A percentile compares a stretch with the other conserved stretches of the same genome.
Evolutionary conservation across 2,113 vertebrate species (phyloP).

Genomic region (Ibidorhyncha struthersii): DNA sequence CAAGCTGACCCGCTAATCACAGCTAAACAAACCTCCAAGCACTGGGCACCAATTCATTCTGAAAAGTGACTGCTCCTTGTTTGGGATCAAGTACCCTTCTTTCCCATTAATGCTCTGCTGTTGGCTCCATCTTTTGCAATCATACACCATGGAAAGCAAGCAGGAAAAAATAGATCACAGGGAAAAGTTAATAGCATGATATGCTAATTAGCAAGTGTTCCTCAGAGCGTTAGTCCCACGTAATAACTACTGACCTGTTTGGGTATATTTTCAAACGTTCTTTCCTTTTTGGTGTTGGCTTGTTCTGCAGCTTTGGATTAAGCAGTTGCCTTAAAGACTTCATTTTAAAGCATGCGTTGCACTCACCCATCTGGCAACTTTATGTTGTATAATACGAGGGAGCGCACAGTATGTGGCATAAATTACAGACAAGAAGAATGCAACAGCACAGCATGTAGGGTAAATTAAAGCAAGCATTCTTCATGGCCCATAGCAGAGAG

Average conservation of each 20-base stretch:
- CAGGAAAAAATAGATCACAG: background rate
- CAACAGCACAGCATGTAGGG: slow-evolving; percentile 53
- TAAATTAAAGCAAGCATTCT: slow-evolving; percentile 62
- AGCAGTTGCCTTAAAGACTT: slow-evolving; percentile 52
- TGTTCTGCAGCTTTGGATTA: slow-evolving; percentile 20
- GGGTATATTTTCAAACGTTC: slow-evolving; percentile 14
- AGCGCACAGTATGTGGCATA: slow-evolving; percentile 63
- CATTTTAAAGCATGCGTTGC: slow-evolving; percentile 34
- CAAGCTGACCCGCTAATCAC: background rate
- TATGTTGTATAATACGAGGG: slow-evolving; percentile 62
- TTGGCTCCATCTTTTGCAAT: background rate
- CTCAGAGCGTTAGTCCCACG: background rate
- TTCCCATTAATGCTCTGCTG: background rate
- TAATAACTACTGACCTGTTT: background rate
- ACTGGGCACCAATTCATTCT: background rate
- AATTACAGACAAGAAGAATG: slow-evolving; percentile 69
- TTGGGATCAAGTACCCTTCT: background rate
- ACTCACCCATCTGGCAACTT: slow-evolving; percentile 67
- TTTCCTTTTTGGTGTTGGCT: slow-evolving; percentile 29
- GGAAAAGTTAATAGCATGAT: background rate
- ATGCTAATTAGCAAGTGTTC: slow-evolving; percentile 4
- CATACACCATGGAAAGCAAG: background rate
- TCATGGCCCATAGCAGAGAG: slow-evolving; percentile 45
- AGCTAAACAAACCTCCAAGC: background rate
- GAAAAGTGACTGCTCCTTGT: background rate